phyloP scores from a whole-genome alignment of 1,140 invertebrate genomes.

The Protaetia brevitarsis region DNA sequence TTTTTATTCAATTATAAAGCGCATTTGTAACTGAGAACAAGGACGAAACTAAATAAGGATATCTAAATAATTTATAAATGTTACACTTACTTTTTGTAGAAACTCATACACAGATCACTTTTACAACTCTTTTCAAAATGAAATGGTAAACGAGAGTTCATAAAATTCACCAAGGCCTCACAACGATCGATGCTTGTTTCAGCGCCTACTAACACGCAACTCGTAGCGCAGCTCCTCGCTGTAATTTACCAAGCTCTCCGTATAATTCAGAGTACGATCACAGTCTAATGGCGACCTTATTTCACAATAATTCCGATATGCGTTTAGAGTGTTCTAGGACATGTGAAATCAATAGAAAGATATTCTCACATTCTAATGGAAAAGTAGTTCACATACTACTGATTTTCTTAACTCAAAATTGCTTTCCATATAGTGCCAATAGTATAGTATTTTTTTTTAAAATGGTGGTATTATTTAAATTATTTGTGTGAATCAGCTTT shows the following conservation, averaged over 20 bases:
- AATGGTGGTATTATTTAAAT: neutral
- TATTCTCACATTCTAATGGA: constrained; percentile 30
- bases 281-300: constrained; percentile 20
- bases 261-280: constrained; percentile 21
- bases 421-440: too few relatives aligned
- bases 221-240: constrained; percentile 29
- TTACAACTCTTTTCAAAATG: constrained; percentile 22
- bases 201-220: constrained; percentile 28
- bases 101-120: neutral
- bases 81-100: neutral
- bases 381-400: constrained; percentile 29
- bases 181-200: constrained; percentile 26
- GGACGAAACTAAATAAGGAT: neutral
- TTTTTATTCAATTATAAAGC: too few relatives aligned
- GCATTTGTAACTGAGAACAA: neutral
- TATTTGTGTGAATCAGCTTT: neutral
- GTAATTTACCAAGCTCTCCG: constrained; percentile 24
- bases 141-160: constrained; percentile 23
- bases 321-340: constrained; percentile 24
- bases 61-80: neutral
- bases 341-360: constrained; percentile 29
- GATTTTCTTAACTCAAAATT: constrained; percentile 1
- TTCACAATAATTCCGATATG: neutral
- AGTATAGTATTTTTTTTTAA: neutral
- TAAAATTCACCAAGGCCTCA: constrained; percentile 23